Evolutionary conservation across 2,113 vertebrate species (phyloP).

Genomic region (Lamprotornis superbus): DNA sequence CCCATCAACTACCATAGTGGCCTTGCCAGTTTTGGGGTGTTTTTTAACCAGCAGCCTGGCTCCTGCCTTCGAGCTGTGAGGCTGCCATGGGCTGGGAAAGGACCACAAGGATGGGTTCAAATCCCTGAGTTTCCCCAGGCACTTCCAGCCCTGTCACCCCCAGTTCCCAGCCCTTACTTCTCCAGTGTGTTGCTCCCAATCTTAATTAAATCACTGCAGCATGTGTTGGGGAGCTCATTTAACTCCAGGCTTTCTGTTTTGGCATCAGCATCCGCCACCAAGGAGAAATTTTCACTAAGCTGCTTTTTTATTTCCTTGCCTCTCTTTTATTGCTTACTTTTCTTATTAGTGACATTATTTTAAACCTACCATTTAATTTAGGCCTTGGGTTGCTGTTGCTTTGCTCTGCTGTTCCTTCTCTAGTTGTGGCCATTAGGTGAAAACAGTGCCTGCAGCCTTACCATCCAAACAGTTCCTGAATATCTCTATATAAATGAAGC

Average conservation of each 20-base stretch:
- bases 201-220: background rate
- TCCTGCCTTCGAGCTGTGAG: accelerated
- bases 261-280: background rate
- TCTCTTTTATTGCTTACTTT: background rate
- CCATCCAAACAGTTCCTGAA: background rate
- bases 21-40: no score
- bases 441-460: background rate
- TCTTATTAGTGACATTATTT: background rate
- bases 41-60: background rate
- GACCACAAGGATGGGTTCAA: background rate
- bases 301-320: background rate
- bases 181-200: background rate
- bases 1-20: background rate
- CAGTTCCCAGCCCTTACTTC: background rate
- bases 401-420: background rate
- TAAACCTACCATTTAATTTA: background rate
- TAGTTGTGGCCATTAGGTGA: background rate
- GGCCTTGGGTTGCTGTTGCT: background rate
- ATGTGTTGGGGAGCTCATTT: background rate
- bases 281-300: background rate
- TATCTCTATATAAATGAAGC: background rate
- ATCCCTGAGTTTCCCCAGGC: accelerated
- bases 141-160: background rate
- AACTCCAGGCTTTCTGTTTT: background rate
- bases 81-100: background rate